Evolutionary conservation across 2,113 vertebrate genomes (phyloP).

Genomic region (Scolopax mira): DNA sequence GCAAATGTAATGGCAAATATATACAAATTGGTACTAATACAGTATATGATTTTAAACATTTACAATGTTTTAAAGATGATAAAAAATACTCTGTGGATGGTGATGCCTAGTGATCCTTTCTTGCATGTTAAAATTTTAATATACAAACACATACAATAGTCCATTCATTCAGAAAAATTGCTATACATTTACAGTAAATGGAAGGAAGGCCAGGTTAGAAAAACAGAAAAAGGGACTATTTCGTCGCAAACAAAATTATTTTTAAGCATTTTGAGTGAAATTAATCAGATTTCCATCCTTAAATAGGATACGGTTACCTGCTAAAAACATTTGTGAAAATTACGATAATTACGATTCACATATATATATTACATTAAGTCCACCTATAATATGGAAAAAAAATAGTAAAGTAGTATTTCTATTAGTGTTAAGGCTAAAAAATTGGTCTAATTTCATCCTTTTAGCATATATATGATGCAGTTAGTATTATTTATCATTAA

Average conservation of each 20-base stretch:
- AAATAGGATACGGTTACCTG: not conserved
- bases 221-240: not conserved
- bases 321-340: not conserved
- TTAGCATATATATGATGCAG: not conserved
- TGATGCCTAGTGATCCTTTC: not conserved
- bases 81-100: not conserved
- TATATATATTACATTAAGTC: not conserved
- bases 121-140: not conserved
- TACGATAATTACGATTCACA: not conserved
- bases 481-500: not conserved
- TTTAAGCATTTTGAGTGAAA: not conserved
- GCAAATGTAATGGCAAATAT: not conserved
- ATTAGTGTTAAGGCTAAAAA: not conserved
- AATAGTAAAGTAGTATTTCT: not conserved
- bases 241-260: not conserved
- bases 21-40: not conserved
- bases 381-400: not conserved
- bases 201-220: not conserved
- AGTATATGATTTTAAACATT: not conserved
- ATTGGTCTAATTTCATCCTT: not conserved
- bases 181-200: not conserved
- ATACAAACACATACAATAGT: not conserved
- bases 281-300: not conserved
- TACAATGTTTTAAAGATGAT: not conserved
- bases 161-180: not conserved